Base-by-base conservation (phyloP, 2,113 vertebrate species). In the Phalacrocorax carbo region DNA sequence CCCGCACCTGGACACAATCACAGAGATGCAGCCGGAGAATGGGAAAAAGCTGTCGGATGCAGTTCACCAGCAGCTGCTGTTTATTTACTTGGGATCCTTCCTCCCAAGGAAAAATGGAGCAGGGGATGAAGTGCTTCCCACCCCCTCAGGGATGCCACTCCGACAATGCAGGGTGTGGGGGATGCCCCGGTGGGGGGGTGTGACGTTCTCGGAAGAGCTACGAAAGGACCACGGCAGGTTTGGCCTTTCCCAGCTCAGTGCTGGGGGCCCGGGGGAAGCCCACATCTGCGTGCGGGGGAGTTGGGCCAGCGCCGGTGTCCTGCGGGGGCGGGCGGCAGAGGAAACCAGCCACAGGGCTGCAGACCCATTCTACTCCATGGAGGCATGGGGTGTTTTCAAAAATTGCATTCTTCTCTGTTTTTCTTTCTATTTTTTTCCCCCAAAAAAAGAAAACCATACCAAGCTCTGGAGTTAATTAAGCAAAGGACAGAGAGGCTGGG, bases 251-350 rank as follows among this genome's bases (percentile, higher is more conserved):
- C 97, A 97, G 90, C 17, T 2, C 86, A 51, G 95, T 2, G 2
- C 54, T 2, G 27, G 89, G 57, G 68, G 88, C 94, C 92, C 46
- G 29, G 89, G 94, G 95, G 94, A 92, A 78, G 65, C 93, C 82
- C 91, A 91, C 96, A 97, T 96, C 94, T 97, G 96, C 60, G 86
- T 88, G 96, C 42, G 85, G 88, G 87, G 93, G 95, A 94, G 87
- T 55, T 6, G 57, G 52, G 94, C 96, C 95, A 96, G 94, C 46
- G 4, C 82, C 17, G 54, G 66, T 57, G 60, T 84, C 88, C 91
- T 82, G 94, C 46, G 71, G 86, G 87, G 94, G 93, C 30, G 82
- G 72, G 5, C 6, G 38, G 23, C 2, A 51, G 92, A 81, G 92
- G 97, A 96, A 97, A 70, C 38, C 57, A 34, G 76, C 90, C 34